Evolutionary conservation across 2,888 invertebrate species (phyloP).

Genomic region (Heliconius hortense): DNA sequence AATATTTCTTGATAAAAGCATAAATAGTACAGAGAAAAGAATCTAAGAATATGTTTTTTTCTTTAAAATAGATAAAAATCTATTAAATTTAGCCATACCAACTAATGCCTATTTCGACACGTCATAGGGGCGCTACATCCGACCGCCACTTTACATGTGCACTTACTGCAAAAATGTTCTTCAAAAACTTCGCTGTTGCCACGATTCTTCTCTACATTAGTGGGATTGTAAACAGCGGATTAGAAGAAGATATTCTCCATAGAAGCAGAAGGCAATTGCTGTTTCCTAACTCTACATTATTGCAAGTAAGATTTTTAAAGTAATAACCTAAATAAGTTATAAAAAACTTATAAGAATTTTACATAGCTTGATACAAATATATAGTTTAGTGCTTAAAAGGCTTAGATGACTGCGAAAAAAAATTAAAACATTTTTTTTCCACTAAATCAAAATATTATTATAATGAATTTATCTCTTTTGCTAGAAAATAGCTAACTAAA

Average conservation of each 20-base stretch:
- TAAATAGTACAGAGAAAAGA: too few relatives aligned
- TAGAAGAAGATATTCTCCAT: conserved; percentile 48
- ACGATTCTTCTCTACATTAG: conserved; percentile 23
- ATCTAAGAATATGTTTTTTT: not conserved
- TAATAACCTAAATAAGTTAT: not conserved
- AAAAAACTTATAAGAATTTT: not conserved
- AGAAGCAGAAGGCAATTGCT: conserved; percentile 61
- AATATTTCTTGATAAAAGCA: too few relatives aligned
- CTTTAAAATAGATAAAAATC: not conserved
- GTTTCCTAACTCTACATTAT: conserved; percentile 63
- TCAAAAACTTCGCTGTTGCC: conserved; percentile 28
- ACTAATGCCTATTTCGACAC: conserved; percentile 30
- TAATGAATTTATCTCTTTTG: too few relatives aligned
- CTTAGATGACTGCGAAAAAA: too few relatives aligned
- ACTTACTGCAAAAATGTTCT: conserved; percentile 42
- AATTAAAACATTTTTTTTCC: too few relatives aligned
- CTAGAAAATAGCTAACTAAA: too few relatives aligned
- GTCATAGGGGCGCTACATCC: conserved; percentile 29
- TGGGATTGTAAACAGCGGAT: conserved; percentile 10
- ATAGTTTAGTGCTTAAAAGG: too few relatives aligned
- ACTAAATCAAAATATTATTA: too few relatives aligned
- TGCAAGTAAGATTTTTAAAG: conserved; percentile 57
- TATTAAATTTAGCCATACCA: not conserved
- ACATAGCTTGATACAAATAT: too few relatives aligned
- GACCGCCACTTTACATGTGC: conserved; percentile 37